phyloP scores from a whole-genome alignment of 2,888 invertebrate genomes.

The Orthosia incerta region DNA sequence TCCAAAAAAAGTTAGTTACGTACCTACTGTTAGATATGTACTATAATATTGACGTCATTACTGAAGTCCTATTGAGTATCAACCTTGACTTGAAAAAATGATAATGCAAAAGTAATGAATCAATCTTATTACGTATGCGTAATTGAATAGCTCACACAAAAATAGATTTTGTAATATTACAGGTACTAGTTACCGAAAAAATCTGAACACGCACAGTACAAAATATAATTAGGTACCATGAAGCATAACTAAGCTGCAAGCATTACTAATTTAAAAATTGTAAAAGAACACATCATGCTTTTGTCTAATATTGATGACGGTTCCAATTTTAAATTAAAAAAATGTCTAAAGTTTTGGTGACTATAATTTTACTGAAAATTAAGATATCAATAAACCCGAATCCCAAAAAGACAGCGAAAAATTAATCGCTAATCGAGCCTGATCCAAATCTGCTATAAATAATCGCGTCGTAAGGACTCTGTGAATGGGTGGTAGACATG shows the following conservation, averaged over 20 bases:
- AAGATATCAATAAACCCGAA: slow-evolving; percentile 22
- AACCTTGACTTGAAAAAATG: slow-evolving; percentile 16
- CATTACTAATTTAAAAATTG: background rate
- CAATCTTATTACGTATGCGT: background rate
- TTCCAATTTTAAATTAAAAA: slow-evolving; percentile 4
- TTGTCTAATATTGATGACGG: background rate
- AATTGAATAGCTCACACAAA: background rate
- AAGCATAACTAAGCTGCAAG: slow-evolving; percentile 8
- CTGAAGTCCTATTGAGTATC: slow-evolving; percentile 14
- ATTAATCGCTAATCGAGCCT: slow-evolving; percentile 35
- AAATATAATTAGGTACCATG: background rate
- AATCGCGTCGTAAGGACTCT: slow-evolving; percentile 60
- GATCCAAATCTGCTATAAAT: slow-evolving; percentile 55
- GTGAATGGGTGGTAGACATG: slow-evolving; percentile 72
- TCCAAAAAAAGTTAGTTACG: background rate
- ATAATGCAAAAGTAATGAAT: slow-evolving; percentile 15
- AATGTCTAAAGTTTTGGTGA: background rate
- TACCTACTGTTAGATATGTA: background rate
- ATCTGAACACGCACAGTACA: slow-evolving; percentile 4
- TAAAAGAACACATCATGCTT: background rate
- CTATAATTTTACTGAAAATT: slow-evolving; percentile 18
- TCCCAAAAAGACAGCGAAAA: slow-evolving; percentile 24
- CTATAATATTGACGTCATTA: background rate
- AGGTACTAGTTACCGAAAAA: background rate
- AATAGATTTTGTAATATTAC: background rate